Conservation (phyloP, 1,140 invertebrate species). For the Lasioglossum albipes region DNA sequence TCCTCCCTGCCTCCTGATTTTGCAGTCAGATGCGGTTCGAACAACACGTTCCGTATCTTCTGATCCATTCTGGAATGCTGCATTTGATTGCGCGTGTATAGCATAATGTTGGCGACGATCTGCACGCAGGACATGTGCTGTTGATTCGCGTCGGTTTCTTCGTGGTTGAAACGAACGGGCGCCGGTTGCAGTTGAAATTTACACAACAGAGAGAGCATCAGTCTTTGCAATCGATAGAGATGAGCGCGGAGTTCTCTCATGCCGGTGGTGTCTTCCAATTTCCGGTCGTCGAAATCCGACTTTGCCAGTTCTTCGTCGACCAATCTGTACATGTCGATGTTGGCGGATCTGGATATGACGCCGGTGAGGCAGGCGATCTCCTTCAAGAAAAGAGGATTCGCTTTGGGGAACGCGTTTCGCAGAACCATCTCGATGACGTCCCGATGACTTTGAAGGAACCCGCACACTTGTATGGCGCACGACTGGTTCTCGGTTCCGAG, state of each 20-base stretch:
- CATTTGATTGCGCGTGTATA: conserved; percentile 83
- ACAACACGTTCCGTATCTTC: conserved; percentile 75
- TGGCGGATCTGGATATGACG: conserved; percentile 88
- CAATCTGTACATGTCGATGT: conserved; percentile 79
- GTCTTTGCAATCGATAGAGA: conserved; percentile 83
- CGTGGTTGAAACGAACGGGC: conserved; percentile 51
- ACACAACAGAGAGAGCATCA: conserved; percentile 86
- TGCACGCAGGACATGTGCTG: conserved; percentile 77
- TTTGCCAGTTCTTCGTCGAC: conserved; percentile 75
- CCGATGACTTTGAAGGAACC: conserved; percentile 89
- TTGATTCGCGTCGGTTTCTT: conserved; percentile 58
- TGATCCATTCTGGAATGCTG: conserved; percentile 77
- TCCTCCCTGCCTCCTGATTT: conserved; percentile 65
- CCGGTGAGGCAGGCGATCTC: conserved; percentile 88
- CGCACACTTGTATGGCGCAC: conserved; percentile 88
- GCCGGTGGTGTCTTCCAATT: conserved; percentile 76
- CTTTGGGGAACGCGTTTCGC: conserved; percentile 83
- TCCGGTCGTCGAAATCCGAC: conserved; percentile 55
- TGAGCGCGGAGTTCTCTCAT: conserved; percentile 81
- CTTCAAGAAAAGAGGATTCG: conserved; percentile 82
- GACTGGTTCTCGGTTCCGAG: conserved; percentile 90
- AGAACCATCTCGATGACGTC: conserved; percentile 90
- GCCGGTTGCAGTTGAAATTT: conserved; percentile 81
- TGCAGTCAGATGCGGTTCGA: conserved; percentile 72
- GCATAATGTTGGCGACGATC: conserved; percentile 85